Conservation (phyloP, 2,113 vertebrate genomes). For the Anas platyrhynchos region DNA sequence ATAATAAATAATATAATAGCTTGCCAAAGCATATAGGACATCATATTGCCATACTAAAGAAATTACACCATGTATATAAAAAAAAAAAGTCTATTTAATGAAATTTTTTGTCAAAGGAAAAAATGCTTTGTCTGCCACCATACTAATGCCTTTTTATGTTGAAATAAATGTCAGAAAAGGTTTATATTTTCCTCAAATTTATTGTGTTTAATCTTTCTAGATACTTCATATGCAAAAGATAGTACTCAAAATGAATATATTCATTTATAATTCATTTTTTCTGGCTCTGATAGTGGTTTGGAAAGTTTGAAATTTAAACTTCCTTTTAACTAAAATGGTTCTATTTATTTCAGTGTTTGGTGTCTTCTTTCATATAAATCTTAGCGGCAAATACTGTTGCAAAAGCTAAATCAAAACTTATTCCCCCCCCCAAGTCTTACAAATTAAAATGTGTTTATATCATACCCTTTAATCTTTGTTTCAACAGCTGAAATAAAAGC, state of each 20-base stretch:
- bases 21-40: slow-evolving; percentile 13
- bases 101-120: slow-evolving; percentile 46
- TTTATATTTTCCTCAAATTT: slow-evolving; percentile 14
- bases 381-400: not conserved
- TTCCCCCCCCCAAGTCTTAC: accelerated
- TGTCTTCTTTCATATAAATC: not conserved
- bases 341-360: not conserved
- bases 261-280: not conserved
- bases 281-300: not conserved
- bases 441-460: not conserved
- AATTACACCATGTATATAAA: slow-evolving; percentile 5
- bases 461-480: not conserved
- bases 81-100: slow-evolving; percentile 5
- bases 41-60: slow-evolving; percentile 5
- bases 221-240: not conserved
- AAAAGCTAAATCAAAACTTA: not conserved
- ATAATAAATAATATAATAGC: slow-evolving; percentile 36
- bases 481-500: not conserved
- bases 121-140: not conserved
- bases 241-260: not conserved
- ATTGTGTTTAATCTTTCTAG: slow-evolving; percentile 14
- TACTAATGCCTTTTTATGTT: not conserved
- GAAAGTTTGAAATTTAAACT: not conserved
- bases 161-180: not conserved
- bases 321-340: not conserved